Percentiles rank a stretch among this genome's conserved stretches.
These are phyloP conservation scores for Cydia strobilella DNA, from an alignment of 1,140 invertebrate species.

Conservation along the genomic window DNA sequence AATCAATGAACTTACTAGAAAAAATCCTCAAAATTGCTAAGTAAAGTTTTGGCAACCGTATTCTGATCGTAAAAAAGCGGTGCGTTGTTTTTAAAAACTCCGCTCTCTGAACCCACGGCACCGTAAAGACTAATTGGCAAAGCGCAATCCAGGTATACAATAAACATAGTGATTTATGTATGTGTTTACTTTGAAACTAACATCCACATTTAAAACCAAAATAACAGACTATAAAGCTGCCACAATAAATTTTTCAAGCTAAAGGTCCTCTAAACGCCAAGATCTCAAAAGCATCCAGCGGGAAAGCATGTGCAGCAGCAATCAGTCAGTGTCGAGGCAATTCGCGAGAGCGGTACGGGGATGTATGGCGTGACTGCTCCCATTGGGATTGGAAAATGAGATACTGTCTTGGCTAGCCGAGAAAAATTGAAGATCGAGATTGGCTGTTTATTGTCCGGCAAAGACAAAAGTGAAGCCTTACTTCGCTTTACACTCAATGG, in stretches of 20 bases:
- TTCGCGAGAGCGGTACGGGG: background rate
- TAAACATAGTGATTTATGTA: no score
- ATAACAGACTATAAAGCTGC: background rate
- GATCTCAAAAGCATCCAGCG: constrained; percentile 11
- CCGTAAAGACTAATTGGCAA: no score
- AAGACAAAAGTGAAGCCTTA: no score
- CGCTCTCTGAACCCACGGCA: no score
- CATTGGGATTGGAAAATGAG: background rate
- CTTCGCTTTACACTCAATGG: no score
- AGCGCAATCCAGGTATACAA: no score
- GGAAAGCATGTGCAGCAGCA: background rate
- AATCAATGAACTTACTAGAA: no score
- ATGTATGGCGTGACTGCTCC: background rate
- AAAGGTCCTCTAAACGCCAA: background rate
- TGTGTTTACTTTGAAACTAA: background rate
- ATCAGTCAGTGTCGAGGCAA: constrained; percentile 9
- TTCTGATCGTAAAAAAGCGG: no score
- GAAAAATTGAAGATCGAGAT: constrained; percentile 5
- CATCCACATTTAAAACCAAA: background rate
- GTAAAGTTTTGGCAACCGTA: no score
- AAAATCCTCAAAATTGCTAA: no score
- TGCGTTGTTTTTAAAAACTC: no score
- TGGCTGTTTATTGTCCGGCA: background rate
- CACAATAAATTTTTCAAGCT: background rate
- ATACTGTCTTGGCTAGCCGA: background rate